phyloP scores from a whole-genome alignment of 2,888 invertebrate genomes.

The Aphodius sticticus region DNA sequence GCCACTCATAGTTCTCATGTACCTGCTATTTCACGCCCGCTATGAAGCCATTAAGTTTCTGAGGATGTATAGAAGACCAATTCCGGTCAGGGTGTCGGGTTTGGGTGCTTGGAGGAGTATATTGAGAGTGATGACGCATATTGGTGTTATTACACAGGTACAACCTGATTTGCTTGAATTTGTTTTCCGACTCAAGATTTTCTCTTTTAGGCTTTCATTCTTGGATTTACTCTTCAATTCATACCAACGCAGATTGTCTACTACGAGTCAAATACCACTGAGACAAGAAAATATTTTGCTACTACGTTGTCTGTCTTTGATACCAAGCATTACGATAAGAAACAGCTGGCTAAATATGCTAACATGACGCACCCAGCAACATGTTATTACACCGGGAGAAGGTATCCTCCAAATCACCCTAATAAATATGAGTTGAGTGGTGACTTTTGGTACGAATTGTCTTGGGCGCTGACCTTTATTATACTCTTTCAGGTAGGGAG shows the following conservation, averaged over 20 bases:
- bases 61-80: conserved; percentile 46
- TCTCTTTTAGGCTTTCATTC: conserved; percentile 52
- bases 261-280: conserved; percentile 31
- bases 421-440: conserved; percentile 57
- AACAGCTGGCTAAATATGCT: background rate
- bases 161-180: conserved; percentile 27
- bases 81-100: conserved; percentile 45
- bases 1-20: conserved; percentile 88
- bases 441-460: conserved; percentile 66
- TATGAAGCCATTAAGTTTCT: conserved; percentile 70
- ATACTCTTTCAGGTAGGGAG: conserved; percentile 67
- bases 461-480: conserved; percentile 66
- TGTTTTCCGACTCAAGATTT: background rate
- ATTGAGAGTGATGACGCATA: conserved; percentile 49
- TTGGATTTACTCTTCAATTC: conserved; percentile 51
- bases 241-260: conserved; percentile 47
- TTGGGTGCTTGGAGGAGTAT: conserved; percentile 53
- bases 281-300: conserved; percentile 42
- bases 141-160: conserved; percentile 54
- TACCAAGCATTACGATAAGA: conserved; percentile 42
- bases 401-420: conserved; percentile 49
- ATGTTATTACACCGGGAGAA: conserved; percentile 59
- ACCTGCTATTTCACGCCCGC: conserved; percentile 90
- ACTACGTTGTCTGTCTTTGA: conserved; percentile 41
- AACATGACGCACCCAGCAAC: conserved; percentile 32